phyloP scores from a whole-genome alignment of 1,140 invertebrate species.

The Danaus plexippus region DNA sequence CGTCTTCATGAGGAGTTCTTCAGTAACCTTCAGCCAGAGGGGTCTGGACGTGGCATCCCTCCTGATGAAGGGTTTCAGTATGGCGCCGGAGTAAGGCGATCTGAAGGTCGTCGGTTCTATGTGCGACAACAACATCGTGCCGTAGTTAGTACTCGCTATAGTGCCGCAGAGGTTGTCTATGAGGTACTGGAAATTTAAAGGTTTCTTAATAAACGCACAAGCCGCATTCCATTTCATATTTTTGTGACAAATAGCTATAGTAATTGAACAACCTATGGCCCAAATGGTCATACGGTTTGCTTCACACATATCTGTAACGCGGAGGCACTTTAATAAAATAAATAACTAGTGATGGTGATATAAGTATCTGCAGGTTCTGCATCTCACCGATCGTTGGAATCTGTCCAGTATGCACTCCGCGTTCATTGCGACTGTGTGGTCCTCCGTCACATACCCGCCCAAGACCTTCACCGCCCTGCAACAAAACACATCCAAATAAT shows the following conservation, averaged over 20 bases:
- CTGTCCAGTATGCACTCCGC: conserved; percentile 49
- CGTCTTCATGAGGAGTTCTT: conserved; percentile 77
- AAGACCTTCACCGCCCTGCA: conserved; percentile 42
- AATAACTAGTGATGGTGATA: neutral
- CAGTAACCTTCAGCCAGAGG: conserved; percentile 79
- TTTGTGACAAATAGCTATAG: too few relatives aligned
- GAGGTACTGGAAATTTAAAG: conserved; percentile 37
- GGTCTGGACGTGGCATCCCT: conserved; percentile 77
- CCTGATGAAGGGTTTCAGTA: conserved; percentile 85
- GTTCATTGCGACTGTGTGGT: conserved; percentile 27
- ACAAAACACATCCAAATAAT: conserved; percentile 24
- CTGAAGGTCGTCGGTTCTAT: conserved; percentile 71
- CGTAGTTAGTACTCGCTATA: conserved; percentile 35
- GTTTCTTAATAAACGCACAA: too few relatives aligned
- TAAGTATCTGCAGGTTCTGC: neutral
- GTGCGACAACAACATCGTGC: conserved; percentile 68
- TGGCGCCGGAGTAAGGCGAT: conserved; percentile 76
- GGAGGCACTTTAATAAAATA: neutral
- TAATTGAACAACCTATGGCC: too few relatives aligned
- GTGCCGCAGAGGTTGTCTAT: conserved; percentile 54
- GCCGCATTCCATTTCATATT: too few relatives aligned
- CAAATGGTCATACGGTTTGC: too few relatives aligned
- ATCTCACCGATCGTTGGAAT: conserved; percentile 57
- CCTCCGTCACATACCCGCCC: conserved; percentile 46
- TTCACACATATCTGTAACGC: too few relatives aligned